Conservation (phyloP, 2,797 vertebrate genomes). For the Sebastes kiyomatsui region DNA sequence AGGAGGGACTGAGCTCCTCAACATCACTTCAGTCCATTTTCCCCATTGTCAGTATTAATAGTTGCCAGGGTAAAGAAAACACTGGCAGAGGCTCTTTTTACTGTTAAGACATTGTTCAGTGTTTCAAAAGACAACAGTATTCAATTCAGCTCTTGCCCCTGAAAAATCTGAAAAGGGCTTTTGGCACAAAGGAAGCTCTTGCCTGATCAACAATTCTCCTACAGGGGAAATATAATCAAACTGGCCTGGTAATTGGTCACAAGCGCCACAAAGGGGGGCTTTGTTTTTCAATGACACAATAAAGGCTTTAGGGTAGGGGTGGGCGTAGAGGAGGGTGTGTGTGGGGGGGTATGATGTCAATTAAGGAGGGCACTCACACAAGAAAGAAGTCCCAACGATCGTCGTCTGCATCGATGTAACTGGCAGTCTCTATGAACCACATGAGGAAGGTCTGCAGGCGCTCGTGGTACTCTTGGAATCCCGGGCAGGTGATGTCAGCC, state of each 20-base stretch:
- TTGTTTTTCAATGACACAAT: conserved; percentile 90
- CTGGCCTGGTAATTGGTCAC: conserved; percentile 94
- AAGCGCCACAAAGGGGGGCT: conserved; percentile 84
- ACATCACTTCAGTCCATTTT: conserved; percentile 99
- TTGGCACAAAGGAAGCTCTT: conserved; percentile 91
- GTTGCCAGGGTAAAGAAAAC: conserved; percentile 99
- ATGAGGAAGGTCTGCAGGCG: conserved; percentile 99
- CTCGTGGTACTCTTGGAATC: conserved; percentile 97
- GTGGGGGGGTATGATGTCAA: conserved; percentile 81
- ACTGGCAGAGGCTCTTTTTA: conserved; percentile 99
- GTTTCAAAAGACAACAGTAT: conserved; percentile 99
- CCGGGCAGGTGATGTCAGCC: conserved; percentile 92
- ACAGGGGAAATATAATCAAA: conserved; percentile 98
- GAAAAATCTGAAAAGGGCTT: conserved; percentile 86
- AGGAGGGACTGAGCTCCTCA: conserved; percentile 96
- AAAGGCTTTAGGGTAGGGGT: conserved; percentile 66
- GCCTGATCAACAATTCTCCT: conserved; percentile 97
- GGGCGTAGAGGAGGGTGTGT: conserved; percentile 13
- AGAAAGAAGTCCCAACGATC: conserved; percentile 99
- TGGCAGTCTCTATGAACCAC: conserved; percentile 99
- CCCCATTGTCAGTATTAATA: conserved; percentile 98
- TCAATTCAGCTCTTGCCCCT: conserved; percentile 98
- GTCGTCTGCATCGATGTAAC: conserved; percentile 97
- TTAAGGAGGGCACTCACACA: conserved; percentile 96
- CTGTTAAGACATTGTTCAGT: conserved; percentile 98